Conservation (phyloP, 2,888 invertebrate species). For the Dynastes tityus region DNA sequence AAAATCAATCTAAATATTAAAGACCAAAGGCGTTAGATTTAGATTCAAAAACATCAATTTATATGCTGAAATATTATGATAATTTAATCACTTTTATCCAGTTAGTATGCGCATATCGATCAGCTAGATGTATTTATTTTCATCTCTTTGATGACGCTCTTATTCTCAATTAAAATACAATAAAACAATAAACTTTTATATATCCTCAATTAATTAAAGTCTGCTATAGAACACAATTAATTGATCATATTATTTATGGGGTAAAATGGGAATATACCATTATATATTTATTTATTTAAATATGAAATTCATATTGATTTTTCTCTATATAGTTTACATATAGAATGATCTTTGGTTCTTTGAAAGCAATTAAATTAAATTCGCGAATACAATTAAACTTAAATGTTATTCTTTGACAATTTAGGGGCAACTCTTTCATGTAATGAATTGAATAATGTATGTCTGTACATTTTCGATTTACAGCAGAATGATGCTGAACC, state of each 20-base stretch:
- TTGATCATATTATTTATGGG: too few species aligned
- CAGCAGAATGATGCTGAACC: not conserved
- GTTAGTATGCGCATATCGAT: not conserved
- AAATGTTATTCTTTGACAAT: conserved; percentile 9
- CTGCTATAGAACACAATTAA: too few species aligned
- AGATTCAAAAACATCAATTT: conserved; percentile 29
- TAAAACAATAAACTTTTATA: conserved; percentile 7
- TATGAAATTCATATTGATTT: too few species aligned
- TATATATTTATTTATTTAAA: too few species aligned
- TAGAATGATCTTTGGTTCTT: not conserved
- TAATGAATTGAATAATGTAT: not conserved
- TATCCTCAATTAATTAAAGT: not conserved
- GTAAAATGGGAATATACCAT: too few species aligned
- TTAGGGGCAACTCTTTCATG: not conserved
- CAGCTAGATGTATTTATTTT: conserved; percentile 1
- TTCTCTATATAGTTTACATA: not conserved
- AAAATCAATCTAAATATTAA: not conserved
- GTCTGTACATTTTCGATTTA: conserved; percentile 18
- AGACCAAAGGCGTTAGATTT: not conserved
- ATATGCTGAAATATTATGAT: conserved; percentile 30
- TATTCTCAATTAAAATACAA: conserved; percentile 27
- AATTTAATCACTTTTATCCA: not conserved
- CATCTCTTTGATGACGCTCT: not conserved
- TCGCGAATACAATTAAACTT: conserved; percentile 22
- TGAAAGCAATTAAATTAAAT: not conserved